Evolutionary conservation across 1,140 invertebrate genomes (phyloP), one percentile per base, ranked within the genome.

Genomic region (Drosophila littoralis): DNA sequence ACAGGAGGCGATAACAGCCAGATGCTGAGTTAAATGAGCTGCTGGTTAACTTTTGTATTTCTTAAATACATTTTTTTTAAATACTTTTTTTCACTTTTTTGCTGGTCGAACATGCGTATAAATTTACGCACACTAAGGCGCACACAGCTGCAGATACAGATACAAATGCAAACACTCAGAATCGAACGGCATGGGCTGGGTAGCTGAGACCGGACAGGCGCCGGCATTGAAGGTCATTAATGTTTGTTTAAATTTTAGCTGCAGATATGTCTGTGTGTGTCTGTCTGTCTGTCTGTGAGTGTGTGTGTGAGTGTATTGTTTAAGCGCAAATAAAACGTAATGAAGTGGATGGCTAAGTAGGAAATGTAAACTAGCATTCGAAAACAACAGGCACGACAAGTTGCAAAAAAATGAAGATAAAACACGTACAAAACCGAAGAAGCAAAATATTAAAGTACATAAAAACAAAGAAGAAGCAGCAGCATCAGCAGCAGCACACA

Each of bases 181-280:
- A 61, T 54, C 54, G 38, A 60, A 40, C 43, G 15, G 55, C 6
- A 33, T 33, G 15, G 51, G 35, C 32, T 22, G 40, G 28, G 28
- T 13, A 46, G 57, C n/a, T 42, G 17, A 33, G 50, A 54, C 13
- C 42, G 45, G 51, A 63, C 61, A 58, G 46, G 63, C 64, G 75
- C 69, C 82, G 68, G 22, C 67, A 67, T 58, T 57, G 84, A 89
- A 89, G 84, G 84, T 85, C 84, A 89, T 89, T 90, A 84, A 75
- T 89, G 85, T 89, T 89, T 89, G 84, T 77, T 81, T 90, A 90
- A 89, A 74, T 78, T 83, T 70, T 58, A 66, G 60, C 66, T 88
- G 67, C 67, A 81, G 61, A 61, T 50, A 10, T 35, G 35, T n/a
- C 35, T 55, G 52, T 22, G 13, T n/a, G 52, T 51, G 13, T n/a